These are phyloP conservation scores for Beroe ovata DNA, from an alignment of 37 sponge, comb jelly and placozoan species.

Conservation along the genomic window DNA sequence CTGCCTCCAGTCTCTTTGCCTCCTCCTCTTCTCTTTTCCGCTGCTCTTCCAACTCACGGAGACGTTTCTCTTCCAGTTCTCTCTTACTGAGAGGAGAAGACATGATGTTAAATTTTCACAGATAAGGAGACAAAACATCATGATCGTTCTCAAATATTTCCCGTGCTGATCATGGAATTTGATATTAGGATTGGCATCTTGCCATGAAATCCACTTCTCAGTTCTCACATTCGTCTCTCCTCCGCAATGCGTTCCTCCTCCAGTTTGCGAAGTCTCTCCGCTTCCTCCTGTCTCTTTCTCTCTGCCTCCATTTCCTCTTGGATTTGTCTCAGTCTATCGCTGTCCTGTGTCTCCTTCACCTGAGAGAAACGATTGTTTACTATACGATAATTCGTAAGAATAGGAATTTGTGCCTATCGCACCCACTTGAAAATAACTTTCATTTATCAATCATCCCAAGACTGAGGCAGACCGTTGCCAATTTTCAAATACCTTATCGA, in stretches of 20 bases:
- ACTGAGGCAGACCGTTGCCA: too few species aligned
- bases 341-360: slow-evolving; percentile 76
- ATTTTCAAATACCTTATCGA: slow-evolving; percentile 15
- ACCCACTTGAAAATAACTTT: too few species aligned
- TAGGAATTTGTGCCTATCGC: too few species aligned
- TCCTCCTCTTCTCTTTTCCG: slow-evolving; percentile 71
- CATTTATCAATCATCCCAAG: too few species aligned
- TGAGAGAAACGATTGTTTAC: neutral
- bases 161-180: too few species aligned
- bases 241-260: slow-evolving; percentile 75
- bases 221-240: slow-evolving; percentile 79
- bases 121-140: neutral
- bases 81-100: slow-evolving; percentile 71
- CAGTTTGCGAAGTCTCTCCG: slow-evolving; percentile 71
- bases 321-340: slow-evolving; percentile 74
- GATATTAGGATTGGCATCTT: too few species aligned
- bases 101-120: neutral
- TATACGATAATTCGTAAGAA: too few species aligned
- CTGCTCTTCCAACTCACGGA: slow-evolving; percentile 17
- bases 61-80: slow-evolving; percentile 78
- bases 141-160: too few species aligned
- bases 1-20: slow-evolving; percentile 74
- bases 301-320: slow-evolving; percentile 91
- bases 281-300: slow-evolving; percentile 75
- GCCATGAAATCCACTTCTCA: too few species aligned